These are phyloP conservation scores for Drosophila athabasca DNA, from an alignment of 1,140 invertebrate genomes.

Conservation along the genomic window DNA sequence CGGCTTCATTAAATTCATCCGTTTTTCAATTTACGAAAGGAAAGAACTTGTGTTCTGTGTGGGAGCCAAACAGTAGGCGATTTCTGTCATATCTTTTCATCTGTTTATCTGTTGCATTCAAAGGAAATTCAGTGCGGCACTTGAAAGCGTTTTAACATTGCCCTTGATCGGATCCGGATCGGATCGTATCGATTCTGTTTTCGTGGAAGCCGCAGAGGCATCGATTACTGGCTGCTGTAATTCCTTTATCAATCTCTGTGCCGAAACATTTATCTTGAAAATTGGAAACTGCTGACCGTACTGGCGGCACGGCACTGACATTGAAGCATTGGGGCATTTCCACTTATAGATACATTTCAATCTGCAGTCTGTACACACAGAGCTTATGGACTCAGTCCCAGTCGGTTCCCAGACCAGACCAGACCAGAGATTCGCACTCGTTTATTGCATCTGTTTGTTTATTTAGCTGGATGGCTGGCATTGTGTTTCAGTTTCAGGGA, in stretches of 20 bases:
- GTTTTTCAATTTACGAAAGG: not conserved
- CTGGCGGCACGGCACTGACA: slow-evolving; percentile 16
- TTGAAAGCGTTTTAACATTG: too few relatives aligned
- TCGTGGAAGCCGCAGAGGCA: too few relatives aligned
- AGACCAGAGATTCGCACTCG: slow-evolving; percentile 29
- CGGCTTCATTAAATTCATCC: slow-evolving; percentile 13
- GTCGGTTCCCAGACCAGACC: slow-evolving; percentile 11
- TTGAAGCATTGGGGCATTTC: slow-evolving; percentile 21
- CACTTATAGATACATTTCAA: slow-evolving; percentile 65
- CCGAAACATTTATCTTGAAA: too few relatives aligned
- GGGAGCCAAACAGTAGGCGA: not conserved
- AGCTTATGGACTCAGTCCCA: not conserved
- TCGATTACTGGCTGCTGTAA: too few relatives aligned
- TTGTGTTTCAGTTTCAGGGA: slow-evolving; percentile 71
- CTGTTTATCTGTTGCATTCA: too few relatives aligned
- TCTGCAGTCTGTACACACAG: slow-evolving; percentile 39
- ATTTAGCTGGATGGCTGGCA: slow-evolving; percentile 71
- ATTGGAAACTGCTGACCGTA: slow-evolving; percentile 8
- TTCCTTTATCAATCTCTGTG: too few relatives aligned
- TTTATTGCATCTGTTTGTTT: slow-evolving; percentile 67
- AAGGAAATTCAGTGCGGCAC: slow-evolving; percentile 8
- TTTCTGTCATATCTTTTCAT: slow-evolving; percentile 13
- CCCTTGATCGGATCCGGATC: too few relatives aligned
- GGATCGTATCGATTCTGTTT: too few relatives aligned
- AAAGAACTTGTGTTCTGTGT: not conserved